Percentiles rank a stretch among this genome's conserved stretches.
These are phyloP conservation scores for Euthynnus affinis DNA, from an alignment of 2,797 vertebrate genomes.

Conservation along the genomic window DNA sequence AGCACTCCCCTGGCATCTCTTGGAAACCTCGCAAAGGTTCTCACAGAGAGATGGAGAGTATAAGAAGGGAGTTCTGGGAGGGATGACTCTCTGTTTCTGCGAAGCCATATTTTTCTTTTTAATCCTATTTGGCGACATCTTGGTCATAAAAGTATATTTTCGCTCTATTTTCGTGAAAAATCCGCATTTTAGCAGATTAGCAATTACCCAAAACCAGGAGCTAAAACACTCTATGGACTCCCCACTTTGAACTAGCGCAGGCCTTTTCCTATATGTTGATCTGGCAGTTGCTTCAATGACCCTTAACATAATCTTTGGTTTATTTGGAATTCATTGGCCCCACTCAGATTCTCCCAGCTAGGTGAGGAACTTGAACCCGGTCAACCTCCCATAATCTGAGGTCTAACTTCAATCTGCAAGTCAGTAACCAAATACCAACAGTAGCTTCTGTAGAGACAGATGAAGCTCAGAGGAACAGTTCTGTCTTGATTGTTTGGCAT, in stretches of 20 bases:
- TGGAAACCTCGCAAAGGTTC: conserved; percentile 49
- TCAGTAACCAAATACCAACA: conserved; percentile 28
- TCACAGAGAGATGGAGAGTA: conserved; percentile 32
- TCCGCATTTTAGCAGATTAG: not conserved
- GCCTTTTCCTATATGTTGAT: conserved; percentile 12
- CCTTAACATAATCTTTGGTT: conserved; percentile 10
- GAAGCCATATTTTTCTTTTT: conserved; percentile 9
- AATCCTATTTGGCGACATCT: no score
- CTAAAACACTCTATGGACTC: not conserved
- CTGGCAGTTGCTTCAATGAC: not conserved
- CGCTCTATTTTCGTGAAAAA: not conserved
- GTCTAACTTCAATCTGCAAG: conserved; percentile 14
- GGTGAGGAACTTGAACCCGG: conserved; percentile 20
- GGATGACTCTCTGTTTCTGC: not conserved
- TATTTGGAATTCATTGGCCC: conserved; percentile 2
- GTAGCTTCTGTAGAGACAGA: not conserved
- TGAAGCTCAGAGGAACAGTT: not conserved
- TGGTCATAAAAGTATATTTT: not conserved
- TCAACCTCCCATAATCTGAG: conserved; percentile 23
- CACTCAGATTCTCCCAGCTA: not conserved
- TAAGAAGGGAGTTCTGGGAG: not conserved
- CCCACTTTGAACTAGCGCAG: not conserved
- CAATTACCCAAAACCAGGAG: not conserved
- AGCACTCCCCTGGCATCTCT: conserved; percentile 43
- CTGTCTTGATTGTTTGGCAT: not conserved